Base-by-base conservation (phyloP, 2,797 vertebrate species). In the Gambelia wislizenii region DNA sequence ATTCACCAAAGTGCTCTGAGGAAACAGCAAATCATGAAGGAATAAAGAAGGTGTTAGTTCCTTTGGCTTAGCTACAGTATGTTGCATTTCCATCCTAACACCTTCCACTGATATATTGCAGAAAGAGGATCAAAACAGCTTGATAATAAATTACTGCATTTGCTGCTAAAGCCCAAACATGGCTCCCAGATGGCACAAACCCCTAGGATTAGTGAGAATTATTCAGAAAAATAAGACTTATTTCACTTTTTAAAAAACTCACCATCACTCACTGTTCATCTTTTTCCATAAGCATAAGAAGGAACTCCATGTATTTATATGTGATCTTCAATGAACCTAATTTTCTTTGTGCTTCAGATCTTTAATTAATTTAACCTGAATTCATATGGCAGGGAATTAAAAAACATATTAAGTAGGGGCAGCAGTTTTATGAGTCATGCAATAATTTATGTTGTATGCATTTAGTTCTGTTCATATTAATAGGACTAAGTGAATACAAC, bases 301-400 rank as follows among this genome's bases (percentile, higher is more conserved):
- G 61, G 91, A 69, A 88, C 83, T 80, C 0, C 27, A 30, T 54
- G 36, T 30, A 39, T 22, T 83, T 88, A 94, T 91, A 95, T 90
- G 88, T 94, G 94, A 94, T 91, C 87, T 92, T 89, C 92, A 93
- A 83, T 94, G 95, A 90, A 89, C 89, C 93, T 81, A 67, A 87
- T 93, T 85, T 88, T 25, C 78, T 86, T 52, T 83, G 86, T 42
- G n/a, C 9, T 80, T 80, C 6, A 93, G 93, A 90, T 88, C 87
- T 87, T 94, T 92, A 90, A 67, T 67, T 88, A 91, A 88, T 93
- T 94, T 94, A 95, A 93, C 92, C 93, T 88, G 92, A 96, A 93
- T 86, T 64, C 89, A 94, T 91, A 94, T 94, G 92, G 74, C 44
- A 85, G 39, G 6, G n/a, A 64, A 52, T 27, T 79, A 47, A n/a